phyloP scores from a whole-genome alignment of 1,140 invertebrate genomes.

The Anthonomus grandis region DNA sequence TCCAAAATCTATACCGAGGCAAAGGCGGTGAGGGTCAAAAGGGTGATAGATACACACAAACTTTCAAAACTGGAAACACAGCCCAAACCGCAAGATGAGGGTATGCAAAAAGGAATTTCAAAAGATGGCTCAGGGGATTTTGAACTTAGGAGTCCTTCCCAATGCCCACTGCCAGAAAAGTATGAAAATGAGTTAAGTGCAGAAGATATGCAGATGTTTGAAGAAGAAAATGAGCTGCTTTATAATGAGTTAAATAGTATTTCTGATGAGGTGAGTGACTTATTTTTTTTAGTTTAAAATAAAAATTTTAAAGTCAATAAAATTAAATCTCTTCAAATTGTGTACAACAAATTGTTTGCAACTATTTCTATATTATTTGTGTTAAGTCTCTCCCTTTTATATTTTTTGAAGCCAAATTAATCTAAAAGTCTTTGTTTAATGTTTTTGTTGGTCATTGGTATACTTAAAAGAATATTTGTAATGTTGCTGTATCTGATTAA shows the following conservation, averaged over 20 bases:
- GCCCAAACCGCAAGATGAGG: constrained; percentile 11
- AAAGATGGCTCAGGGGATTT: constrained; percentile 13
- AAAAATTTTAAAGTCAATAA: too few relatives aligned
- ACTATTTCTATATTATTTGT: too few relatives aligned
- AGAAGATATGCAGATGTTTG: constrained; percentile 89
- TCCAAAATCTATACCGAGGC: constrained; percentile 87
- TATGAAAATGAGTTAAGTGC: constrained; percentile 67
- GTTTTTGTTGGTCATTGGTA: too few relatives aligned
- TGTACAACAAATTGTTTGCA: too few relatives aligned
- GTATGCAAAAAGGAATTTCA: neutral
- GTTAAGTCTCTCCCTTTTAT: too few relatives aligned
- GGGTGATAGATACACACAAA: constrained; percentile 77
- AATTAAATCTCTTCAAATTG: too few relatives aligned
- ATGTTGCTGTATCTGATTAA: too few relatives aligned
- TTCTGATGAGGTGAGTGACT: constrained; percentile 45
- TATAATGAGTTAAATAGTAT: constrained; percentile 82
- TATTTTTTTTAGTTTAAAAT: constrained; percentile 42
- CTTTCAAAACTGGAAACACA: constrained; percentile 64
- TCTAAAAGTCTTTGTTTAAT: too few relatives aligned
- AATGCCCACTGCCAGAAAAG: constrained; percentile 26
- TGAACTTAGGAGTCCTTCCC: neutral
- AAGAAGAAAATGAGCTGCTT: constrained; percentile 78
- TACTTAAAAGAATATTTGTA: too few relatives aligned
- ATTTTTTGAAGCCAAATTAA: too few relatives aligned
- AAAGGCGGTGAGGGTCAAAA: constrained; percentile 80